Conservation (phyloP, 2,888 invertebrate genomes). For the Iselma pallidipennis region DNA sequence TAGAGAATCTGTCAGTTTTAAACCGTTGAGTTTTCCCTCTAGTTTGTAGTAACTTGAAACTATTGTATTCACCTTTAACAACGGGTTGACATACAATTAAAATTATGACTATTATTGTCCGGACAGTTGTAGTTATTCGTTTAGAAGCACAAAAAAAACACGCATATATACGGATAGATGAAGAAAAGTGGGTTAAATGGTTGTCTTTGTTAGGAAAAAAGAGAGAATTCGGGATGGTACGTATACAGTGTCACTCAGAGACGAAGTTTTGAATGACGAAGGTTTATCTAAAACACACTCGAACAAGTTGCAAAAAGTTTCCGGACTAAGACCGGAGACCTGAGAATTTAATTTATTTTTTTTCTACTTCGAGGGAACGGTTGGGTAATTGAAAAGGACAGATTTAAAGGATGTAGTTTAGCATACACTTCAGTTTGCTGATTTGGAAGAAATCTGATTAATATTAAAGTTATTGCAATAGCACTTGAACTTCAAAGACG, state of each 20-base stretch:
- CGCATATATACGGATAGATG: too few species aligned
- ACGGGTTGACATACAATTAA: too few species aligned
- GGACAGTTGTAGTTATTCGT: too few species aligned
- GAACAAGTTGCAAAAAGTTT: constrained; percentile 31
- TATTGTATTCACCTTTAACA: too few species aligned
- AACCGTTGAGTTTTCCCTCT: background rate
- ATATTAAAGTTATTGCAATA: constrained; percentile 6
- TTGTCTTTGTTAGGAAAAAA: too few species aligned
- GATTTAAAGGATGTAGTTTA: constrained; percentile 27
- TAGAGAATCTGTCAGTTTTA: constrained; percentile 10
- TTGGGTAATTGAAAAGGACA: constrained; percentile 33
- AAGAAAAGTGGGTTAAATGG: too few species aligned
- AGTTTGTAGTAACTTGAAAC: background rate
- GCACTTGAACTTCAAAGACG: background rate
- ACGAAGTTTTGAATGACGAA: constrained; percentile 21
- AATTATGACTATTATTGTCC: background rate
- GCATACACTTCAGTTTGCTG: constrained; percentile 18
- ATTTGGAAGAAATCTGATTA: constrained; percentile 18
- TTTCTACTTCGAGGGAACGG: constrained; percentile 6
- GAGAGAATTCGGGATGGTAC: too few species aligned
- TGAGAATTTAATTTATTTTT: constrained; percentile 35
- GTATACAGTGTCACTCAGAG: constrained; percentile 18
- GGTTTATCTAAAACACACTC: constrained; percentile 31
- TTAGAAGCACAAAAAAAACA: too few species aligned
- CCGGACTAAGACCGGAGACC: constrained; percentile 14